Evolutionary conservation across 1,140 invertebrate species (phyloP).

Genomic region (Drosophila malerkotliana): DNA sequence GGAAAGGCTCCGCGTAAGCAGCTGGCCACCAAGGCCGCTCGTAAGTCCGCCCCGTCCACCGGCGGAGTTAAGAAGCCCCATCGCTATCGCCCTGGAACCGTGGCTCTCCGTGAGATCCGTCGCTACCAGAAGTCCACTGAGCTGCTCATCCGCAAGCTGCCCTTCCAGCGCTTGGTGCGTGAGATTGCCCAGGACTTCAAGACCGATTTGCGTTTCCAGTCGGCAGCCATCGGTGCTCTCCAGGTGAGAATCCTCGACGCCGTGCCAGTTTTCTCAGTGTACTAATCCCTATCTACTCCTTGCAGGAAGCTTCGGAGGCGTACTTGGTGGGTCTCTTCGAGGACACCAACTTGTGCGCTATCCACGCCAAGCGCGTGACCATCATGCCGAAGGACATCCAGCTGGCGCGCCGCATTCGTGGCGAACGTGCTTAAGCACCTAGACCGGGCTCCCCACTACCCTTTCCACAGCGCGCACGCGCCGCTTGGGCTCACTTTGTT

Average conservation of each 20-base stretch:
- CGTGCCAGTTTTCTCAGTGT: not conserved
- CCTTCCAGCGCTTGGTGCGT: constrained; percentile 93
- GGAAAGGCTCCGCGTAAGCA: constrained; percentile 95
- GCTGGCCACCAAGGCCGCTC: constrained; percentile 92
- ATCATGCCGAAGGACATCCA: constrained; percentile 97
- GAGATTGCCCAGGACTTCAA: constrained; percentile 94
- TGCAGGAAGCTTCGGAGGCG: constrained; percentile 92
- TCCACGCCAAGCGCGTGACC: constrained; percentile 96
- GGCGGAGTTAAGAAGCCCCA: constrained; percentile 92
- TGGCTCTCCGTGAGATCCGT: constrained; percentile 93
- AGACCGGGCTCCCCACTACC: constrained; percentile 3
- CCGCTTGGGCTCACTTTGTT: constrained; percentile 1
- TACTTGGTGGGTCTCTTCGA: constrained; percentile 94
- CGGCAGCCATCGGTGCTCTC: constrained; percentile 90
- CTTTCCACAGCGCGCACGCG: constrained; percentile 12
- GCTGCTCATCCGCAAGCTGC: constrained; percentile 91
- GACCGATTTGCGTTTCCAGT: constrained; percentile 92
- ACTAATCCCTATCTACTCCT: not conserved
- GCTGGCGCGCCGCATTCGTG: constrained; percentile 90
- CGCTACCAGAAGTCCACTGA: constrained; percentile 94
- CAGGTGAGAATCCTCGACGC: constrained; percentile 84
- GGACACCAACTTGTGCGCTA: constrained; percentile 93
- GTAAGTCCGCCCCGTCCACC: constrained; percentile 89
- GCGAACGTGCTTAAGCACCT: constrained; percentile 88
- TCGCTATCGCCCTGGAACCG: constrained; percentile 92